A percentile compares a stretch with the other conserved stretches of the same genome.
Conservation (phyloP, 2,113 vertebrate species). For the Pollimyrus isidori region DNA sequence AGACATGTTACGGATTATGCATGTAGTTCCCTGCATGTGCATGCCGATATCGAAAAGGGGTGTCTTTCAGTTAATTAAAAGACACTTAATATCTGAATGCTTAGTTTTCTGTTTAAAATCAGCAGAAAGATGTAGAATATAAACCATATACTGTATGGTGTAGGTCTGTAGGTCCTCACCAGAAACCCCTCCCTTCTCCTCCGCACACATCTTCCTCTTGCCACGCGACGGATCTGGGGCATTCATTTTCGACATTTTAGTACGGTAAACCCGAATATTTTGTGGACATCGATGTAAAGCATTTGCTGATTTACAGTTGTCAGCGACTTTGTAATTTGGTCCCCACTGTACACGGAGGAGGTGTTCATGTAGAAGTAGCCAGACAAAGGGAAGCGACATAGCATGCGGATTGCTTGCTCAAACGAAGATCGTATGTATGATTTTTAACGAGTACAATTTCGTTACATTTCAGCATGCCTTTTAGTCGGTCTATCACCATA, state of each 20-base stretch:
- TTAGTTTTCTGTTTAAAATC: not conserved
- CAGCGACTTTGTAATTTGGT: not conserved
- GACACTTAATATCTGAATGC: not conserved
- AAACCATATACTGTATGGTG: not conserved
- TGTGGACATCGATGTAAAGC: not conserved
- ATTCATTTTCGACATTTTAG: not conserved
- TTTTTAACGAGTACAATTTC: not conserved
- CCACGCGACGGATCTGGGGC: not conserved
- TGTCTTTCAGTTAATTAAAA: not conserved
- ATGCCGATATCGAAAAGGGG: not conserved
- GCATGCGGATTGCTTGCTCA: not conserved
- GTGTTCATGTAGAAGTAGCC: not conserved
- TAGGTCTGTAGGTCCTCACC: not conserved
- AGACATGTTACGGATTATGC: not conserved
- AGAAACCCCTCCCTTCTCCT: constrained; percentile 6
- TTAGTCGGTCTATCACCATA: not conserved
- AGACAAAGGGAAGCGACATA: constrained; percentile 5
- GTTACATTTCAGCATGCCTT: not conserved
- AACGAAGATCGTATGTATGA: not conserved
- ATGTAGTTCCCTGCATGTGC: not conserved
- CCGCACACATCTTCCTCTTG: not conserved
- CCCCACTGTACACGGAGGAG: not conserved
- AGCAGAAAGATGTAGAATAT: not conserved
- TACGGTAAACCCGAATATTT: not conserved
- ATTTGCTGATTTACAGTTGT: not conserved